phyloP scores from a whole-genome alignment of 1,140 invertebrate genomes.

The Antheraea mylitta region DNA sequence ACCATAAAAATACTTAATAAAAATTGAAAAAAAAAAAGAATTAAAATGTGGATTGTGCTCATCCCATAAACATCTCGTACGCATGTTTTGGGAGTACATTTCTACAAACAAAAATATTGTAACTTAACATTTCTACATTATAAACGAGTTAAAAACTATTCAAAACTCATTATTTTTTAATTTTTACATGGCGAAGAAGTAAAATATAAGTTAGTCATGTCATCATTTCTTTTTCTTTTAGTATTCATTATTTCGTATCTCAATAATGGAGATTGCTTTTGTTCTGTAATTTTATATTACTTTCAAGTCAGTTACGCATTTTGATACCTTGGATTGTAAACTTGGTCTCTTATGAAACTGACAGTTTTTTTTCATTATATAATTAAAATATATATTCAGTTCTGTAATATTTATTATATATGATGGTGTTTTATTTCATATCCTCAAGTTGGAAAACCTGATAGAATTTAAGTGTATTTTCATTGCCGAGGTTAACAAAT shows the following conservation, averaged over 20 bases:
- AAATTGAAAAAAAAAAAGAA: constrained; percentile 66
- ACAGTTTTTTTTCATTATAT: constrained; percentile 50
- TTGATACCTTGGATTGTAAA: constrained; percentile 69
- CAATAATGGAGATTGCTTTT: constrained; percentile 65
- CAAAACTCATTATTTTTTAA: constrained; percentile 43
- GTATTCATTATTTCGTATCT: constrained; percentile 43
- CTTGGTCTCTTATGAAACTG: constrained; percentile 69
- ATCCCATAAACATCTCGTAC: constrained; percentile 34
- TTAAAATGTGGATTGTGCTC: constrained; percentile 63
- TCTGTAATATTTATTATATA: constrained; percentile 47
- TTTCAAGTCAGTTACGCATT: constrained; percentile 56
- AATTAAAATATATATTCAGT: constrained; percentile 50
- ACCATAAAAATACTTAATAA: constrained; percentile 69
- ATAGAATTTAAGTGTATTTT: too few species aligned
- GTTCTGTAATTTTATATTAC: constrained; percentile 56
- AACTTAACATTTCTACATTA: constrained; percentile 76
- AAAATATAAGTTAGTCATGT: constrained; percentile 52
- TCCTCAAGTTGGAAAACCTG: too few species aligned
- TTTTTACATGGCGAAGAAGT: constrained; percentile 71
- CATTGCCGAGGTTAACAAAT: too few species aligned
- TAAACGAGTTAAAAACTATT: constrained; percentile 50
- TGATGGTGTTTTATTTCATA: constrained; percentile 11
- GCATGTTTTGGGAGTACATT: constrained; percentile 60
- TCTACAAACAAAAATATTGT: constrained; percentile 72
- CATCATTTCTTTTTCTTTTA: constrained; percentile 19